Percentiles rank a stretch among this genome's conserved stretches.
Conservation (phyloP, 64 coral and sea anemone species). For the Montipora sp. region DNA sequence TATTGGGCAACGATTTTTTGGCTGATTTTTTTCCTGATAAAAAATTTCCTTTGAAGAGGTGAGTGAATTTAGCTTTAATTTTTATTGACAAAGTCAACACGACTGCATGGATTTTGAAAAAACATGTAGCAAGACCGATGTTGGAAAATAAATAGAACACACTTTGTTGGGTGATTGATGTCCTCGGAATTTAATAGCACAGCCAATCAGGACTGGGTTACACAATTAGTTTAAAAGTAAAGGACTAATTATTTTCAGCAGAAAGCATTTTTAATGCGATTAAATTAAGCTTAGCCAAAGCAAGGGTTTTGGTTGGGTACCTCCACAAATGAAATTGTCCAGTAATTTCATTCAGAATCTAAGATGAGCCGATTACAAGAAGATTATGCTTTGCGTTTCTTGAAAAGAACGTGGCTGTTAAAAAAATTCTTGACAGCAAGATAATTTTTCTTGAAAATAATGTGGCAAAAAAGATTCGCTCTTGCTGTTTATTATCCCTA, state of each 20-base stretch:
- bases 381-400: no score
- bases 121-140: neutral
- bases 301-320: neutral
- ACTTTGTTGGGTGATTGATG: neutral
- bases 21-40: neutral
- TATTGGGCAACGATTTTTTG: slow-evolving; percentile 21
- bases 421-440: no score
- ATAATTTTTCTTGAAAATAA: no score
- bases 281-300: slow-evolving; percentile 22
- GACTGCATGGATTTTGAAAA: neutral
- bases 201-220: slow-evolving; percentile 6
- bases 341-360: neutral
- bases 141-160: neutral
- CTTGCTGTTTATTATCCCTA: no score
- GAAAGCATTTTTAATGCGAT: slow-evolving; percentile 11
- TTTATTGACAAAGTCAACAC: slow-evolving; percentile 27
- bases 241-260: slow-evolving; percentile 43
- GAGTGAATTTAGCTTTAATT: slow-evolving; percentile 3
- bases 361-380: neutral
- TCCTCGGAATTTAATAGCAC: neutral
- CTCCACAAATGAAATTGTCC: slow-evolving; percentile 21
- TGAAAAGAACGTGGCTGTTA: neutral
- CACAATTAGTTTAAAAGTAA: slow-evolving; percentile 19
- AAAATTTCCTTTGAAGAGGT: neutral
- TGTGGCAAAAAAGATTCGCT: no score